Base-by-base conservation (phyloP, 2,888 invertebrate genomes). In the Chrysolina haemoptera region DNA sequence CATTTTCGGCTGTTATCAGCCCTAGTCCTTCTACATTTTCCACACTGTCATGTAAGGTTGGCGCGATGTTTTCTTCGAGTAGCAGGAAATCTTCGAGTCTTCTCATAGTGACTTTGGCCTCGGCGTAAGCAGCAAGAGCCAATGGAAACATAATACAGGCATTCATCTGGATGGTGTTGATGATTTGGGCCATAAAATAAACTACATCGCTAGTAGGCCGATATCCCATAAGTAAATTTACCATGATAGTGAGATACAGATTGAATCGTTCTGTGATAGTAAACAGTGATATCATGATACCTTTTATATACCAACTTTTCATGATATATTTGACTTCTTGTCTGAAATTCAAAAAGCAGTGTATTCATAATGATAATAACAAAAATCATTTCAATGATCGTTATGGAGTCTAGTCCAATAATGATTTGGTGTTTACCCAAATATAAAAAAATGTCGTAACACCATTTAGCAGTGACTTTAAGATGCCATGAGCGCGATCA, bases 211-310 rank as follows among this genome's bases (percentile, higher is more conserved):
- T 89, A 2, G 88, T 88, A 74, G 90, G 83, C n/a, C 74, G 77
- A 71, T 89, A 83, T 12, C 93, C 94, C 79, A 92, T 88, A 1
- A 96, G 88, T 10, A 94, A 93, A 84, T 93, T 96, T 0, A 94
- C 91, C 62, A 95, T 89, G 68, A 98, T 90, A 3, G 96, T 95
- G 74, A 95, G 91, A 85, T 94, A 96, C 10, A 96, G 89, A 1
- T 96, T 94, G 63, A 96, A 91, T 78, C 97, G 92, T 83, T 96
- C 95, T 0, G 96, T 95, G 85, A 95, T 96, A 62, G 96, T 94
- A 85, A 91, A 87, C 76, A 91, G 84, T 0, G 93, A 92, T 27
- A 91, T 88, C 5, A 92, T 92, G 81, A 93, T 91, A 0, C 92
- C 93, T 83, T 91, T 90, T 75, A 93, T 90, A 88, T 92, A 92